Percentiles rank a stretch among this genome's conserved stretches.
phyloP scores from a whole-genome alignment of 2,797 vertebrate species.

The Glossophaga mutica region DNA sequence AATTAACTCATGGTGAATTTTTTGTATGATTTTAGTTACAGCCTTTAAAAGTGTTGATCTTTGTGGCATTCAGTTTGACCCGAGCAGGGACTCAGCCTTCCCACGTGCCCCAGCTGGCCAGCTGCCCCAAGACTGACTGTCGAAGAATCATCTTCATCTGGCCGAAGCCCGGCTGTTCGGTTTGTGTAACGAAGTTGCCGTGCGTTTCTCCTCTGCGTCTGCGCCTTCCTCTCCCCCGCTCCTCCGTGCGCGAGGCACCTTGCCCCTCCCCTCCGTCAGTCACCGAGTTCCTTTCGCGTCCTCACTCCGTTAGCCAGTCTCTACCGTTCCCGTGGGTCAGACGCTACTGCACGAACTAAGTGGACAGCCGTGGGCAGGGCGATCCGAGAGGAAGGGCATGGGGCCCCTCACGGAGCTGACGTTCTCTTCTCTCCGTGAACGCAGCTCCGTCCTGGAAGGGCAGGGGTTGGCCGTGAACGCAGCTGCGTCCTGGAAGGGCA shows the following conservation, averaged over 20 bases:
- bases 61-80: not conserved
- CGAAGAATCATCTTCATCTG: not conserved
- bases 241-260: not conserved
- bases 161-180: fast-evolving
- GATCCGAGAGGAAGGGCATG: fast-evolving
- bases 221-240: fast-evolving
- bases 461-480: not conserved
- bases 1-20: not conserved
- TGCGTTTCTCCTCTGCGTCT: not conserved
- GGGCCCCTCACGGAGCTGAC: not conserved
- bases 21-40: not conserved
- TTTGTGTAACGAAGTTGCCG: fast-evolving
- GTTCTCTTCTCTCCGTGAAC: too few relatives aligned
- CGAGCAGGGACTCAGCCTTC: not conserved
- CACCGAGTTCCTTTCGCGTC: not conserved
- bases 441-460: fast-evolving
- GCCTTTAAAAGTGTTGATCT: not conserved
- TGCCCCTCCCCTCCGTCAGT: not conserved
- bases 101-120: too few relatives aligned
- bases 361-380: fast-evolving
- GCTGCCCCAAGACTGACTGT: not conserved
- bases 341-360: not conserved
- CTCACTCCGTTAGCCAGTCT: too few relatives aligned
- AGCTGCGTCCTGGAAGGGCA: fast-evolving
- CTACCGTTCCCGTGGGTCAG: not conserved